These are phyloP conservation scores for Elephas maximus DNA, from an alignment of 2,113 vertebrate species.

Conservation along the genomic window DNA sequence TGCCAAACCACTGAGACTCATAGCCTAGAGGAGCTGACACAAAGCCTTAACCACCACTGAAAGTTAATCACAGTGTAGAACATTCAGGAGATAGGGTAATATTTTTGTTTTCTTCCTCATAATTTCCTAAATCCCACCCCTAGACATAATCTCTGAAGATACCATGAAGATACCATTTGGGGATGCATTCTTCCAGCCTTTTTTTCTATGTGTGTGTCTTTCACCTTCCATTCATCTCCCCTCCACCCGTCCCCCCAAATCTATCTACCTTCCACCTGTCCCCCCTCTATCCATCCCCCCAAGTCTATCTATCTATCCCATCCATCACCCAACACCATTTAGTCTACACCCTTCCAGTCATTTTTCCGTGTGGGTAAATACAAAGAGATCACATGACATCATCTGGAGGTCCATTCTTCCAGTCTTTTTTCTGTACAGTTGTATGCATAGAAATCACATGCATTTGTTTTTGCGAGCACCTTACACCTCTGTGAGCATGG, in stretches of 20 bases:
- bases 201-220: background rate
- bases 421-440: background rate
- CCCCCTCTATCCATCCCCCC: too few species aligned
- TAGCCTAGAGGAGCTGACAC: too few species aligned
- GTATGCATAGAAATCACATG: fast-evolving
- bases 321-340: too few species aligned
- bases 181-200: background rate
- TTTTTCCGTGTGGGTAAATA: background rate
- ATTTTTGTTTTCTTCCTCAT: too few species aligned
- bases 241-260: too few species aligned
- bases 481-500: too few species aligned
- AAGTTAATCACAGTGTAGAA: background rate
- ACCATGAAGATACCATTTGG: background rate
- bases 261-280: too few species aligned
- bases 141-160: background rate
- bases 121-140: background rate
- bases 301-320: too few species aligned
- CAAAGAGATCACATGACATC: background rate
- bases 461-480: fast-evolving
- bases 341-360: background rate
- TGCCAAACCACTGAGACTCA: too few species aligned
- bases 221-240: too few species aligned
- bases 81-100: background rate
- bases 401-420: background rate
- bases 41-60: too few species aligned